Conservation (phyloP, 2,797 vertebrate species). For the Hemibagrus guttatus region DNA sequence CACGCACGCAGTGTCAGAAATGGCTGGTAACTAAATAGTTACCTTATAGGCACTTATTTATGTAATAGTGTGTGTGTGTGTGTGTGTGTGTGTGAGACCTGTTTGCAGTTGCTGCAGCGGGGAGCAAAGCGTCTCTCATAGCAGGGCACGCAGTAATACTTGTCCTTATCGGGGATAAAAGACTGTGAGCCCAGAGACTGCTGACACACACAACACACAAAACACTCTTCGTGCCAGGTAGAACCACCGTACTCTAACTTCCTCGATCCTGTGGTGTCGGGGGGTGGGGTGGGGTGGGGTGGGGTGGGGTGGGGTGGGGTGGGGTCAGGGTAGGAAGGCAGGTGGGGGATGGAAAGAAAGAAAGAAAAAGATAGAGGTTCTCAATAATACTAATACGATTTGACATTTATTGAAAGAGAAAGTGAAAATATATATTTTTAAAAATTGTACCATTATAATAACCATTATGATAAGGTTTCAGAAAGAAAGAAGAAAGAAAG, state of each 20-base stretch:
- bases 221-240: slow-evolving; percentile 93
- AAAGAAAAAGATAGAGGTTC: neutral
- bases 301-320: neutral
- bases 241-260: slow-evolving; percentile 88
- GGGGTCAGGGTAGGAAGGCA: neutral
- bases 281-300: neutral
- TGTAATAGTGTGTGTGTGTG: slow-evolving; percentile 6
- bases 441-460: neutral
- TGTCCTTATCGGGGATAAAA: slow-evolving; percentile 88
- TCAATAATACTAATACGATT: neutral
- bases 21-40: neutral
- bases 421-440: neutral
- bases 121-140: slow-evolving; percentile 90
- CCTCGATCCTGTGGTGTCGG: slow-evolving; percentile 78
- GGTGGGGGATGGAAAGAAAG: neutral
- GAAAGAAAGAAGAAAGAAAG: neutral
- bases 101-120: slow-evolving; percentile 90
- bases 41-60: neutral
- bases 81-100: slow-evolving; percentile 73
- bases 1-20: slow-evolving; percentile 6
- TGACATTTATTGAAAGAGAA: neutral
- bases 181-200: slow-evolving; percentile 88
- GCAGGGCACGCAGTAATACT: slow-evolving; percentile 91
- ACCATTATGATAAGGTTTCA: neutral
- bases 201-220: slow-evolving; percentile 87